Evolutionary conservation across 2,888 invertebrate genomes (phyloP).

Genomic region (Deilephila porcellus): DNA sequence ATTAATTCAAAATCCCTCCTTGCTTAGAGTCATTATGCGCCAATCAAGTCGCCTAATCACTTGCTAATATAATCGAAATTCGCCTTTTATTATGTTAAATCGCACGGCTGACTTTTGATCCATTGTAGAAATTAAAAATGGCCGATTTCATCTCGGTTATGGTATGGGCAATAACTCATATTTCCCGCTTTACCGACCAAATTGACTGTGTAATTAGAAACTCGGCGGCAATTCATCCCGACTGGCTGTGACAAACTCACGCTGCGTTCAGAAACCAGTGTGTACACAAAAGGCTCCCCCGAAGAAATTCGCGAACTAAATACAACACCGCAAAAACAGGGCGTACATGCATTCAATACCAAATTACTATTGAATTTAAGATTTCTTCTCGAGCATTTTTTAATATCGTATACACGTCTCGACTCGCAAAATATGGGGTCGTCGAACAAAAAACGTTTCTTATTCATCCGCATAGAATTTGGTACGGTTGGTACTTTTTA

Average conservation of each 20-base stretch:
- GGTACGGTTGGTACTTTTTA: slow-evolving; percentile 43
- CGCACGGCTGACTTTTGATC: slow-evolving; percentile 54
- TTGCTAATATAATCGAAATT: slow-evolving; percentile 46
- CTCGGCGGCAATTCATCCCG: slow-evolving; percentile 68
- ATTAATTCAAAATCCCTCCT: slow-evolving; percentile 8
- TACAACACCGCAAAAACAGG: slow-evolving; percentile 83
- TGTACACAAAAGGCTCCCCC: slow-evolving; percentile 72
- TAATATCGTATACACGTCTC: slow-evolving; percentile 68
- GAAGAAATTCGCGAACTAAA: slow-evolving; percentile 79
- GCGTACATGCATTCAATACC: slow-evolving; percentile 74
- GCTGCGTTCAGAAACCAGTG: slow-evolving; percentile 79
- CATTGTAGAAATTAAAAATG: slow-evolving; percentile 71
- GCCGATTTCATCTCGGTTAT: slow-evolving; percentile 77
- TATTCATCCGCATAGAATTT: slow-evolving; percentile 47
- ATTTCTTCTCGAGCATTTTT: slow-evolving; percentile 78
- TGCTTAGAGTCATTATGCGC: slow-evolving; percentile 51
- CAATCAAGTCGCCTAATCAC: slow-evolving; percentile 66
- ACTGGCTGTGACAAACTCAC: slow-evolving; percentile 69
- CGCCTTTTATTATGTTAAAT: slow-evolving; percentile 67
- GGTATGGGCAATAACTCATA: slow-evolving; percentile 76
- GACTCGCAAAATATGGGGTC: slow-evolving; percentile 49
- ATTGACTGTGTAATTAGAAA: slow-evolving; percentile 83
- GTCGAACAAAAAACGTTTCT: slow-evolving; percentile 55
- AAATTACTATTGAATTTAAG: slow-evolving; percentile 84
- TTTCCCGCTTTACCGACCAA: slow-evolving; percentile 77